phyloP scores from a whole-genome alignment of 2,797 vertebrate genomes.

The Rhabdomys pumilio region DNA sequence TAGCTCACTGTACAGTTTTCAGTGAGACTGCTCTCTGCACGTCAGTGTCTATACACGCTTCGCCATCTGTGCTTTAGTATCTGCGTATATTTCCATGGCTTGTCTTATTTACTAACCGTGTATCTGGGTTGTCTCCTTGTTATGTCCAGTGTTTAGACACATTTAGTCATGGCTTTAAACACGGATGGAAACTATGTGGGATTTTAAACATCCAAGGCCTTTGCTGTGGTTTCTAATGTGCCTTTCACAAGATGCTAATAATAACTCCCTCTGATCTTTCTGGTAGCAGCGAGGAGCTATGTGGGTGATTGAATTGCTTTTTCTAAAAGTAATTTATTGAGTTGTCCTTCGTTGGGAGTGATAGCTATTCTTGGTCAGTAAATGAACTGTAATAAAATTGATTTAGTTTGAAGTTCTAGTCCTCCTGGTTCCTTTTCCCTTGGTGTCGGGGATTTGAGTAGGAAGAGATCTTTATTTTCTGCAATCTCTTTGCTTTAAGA shows the following conservation, averaged over 20 bases:
- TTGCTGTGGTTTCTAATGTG: constrained; percentile 74
- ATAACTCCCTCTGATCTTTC: constrained; percentile 80
- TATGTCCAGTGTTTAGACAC: constrained; percentile 49
- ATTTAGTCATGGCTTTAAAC: constrained; percentile 58
- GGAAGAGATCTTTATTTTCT: background rate
- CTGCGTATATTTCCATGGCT: background rate
- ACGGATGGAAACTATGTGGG: constrained; percentile 74
- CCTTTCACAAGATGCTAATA: constrained; percentile 77
- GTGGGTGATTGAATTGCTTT: constrained; percentile 48
- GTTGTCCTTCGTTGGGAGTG: constrained; percentile 59
- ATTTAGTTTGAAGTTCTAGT: constrained; percentile 67
- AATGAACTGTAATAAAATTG: constrained; percentile 39
- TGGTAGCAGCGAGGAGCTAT: constrained; percentile 51
- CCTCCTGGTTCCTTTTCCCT: constrained; percentile 48
- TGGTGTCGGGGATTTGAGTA: background rate
- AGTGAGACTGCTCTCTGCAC: background rate
- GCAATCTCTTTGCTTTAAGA: constrained; percentile 25
- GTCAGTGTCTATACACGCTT: background rate
- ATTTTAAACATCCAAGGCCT: constrained; percentile 76
- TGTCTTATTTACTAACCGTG: constrained; percentile 37
- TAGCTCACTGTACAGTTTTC: constrained; percentile 26
- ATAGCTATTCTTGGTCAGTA: constrained; percentile 46
- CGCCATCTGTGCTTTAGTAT: background rate
- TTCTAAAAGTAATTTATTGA: constrained; percentile 71
- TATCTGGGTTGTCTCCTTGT: constrained; percentile 47